Evolutionary conservation across 2,113 vertebrate genomes (phyloP).

Genomic region (Syngnathus typhle): DNA sequence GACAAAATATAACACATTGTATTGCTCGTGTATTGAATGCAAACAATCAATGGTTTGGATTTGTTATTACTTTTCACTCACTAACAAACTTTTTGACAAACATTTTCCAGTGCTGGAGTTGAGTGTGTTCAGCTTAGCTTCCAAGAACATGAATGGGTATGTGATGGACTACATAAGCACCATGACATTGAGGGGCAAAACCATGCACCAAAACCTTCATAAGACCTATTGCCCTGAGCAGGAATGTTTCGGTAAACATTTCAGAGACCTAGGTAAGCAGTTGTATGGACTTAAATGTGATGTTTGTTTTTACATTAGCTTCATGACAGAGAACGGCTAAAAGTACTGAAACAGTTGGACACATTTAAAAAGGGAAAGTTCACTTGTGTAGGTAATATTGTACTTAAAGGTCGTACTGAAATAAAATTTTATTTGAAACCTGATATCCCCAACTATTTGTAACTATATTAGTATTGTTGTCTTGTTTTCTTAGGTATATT

Average conservation of each 20-base stretch:
- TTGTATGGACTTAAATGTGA: no score
- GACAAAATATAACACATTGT: neutral
- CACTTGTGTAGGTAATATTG: neutral
- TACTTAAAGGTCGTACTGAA: neutral
- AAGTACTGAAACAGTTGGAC: no score
- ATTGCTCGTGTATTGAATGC: no score
- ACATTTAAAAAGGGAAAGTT: neutral
- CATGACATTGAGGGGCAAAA: conserved; percentile 72
- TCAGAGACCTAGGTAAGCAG: conserved; percentile 79
- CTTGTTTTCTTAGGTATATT: conserved; percentile 72
- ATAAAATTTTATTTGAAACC: neutral
- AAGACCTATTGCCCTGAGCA: conserved; percentile 36
- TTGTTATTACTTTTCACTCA: neutral
- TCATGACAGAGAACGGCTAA: no score
- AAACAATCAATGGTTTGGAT: neutral
- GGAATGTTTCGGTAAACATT: conserved; percentile 64
- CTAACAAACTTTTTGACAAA: neutral
- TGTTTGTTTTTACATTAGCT: neutral
- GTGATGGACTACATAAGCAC: conserved; percentile 76
- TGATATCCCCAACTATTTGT: no score
- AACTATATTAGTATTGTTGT: neutral
- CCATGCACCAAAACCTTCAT: conserved; percentile 75
- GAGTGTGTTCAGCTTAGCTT: conserved; percentile 82
- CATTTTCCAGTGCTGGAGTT: conserved; percentile 78
- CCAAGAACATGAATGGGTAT: conserved; percentile 71